phyloP scores from a whole-genome alignment of 2,797 vertebrate species.

The Simalia tracyae region DNA sequence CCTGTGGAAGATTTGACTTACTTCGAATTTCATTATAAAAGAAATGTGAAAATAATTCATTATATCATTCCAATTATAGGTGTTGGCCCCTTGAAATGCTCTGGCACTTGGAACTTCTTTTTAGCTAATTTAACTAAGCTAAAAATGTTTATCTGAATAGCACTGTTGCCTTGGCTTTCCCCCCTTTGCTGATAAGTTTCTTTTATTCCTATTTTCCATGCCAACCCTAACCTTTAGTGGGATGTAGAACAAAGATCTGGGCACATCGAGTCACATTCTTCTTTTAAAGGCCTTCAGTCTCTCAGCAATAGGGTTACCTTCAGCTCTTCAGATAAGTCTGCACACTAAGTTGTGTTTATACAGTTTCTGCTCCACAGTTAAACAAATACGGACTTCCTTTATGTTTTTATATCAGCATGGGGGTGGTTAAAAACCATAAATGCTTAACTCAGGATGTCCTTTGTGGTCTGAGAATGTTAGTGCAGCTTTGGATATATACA shows the following conservation, averaged over 20 bases:
- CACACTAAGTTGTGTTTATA: neutral
- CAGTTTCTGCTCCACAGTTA: conserved; percentile 17
- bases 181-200: conserved; percentile 21
- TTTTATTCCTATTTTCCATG: conserved; percentile 33
- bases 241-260: neutral
- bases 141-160: conserved; percentile 29
- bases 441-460: neutral
- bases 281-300: conserved; percentile 29
- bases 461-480: neutral
- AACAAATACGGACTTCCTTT: neutral
- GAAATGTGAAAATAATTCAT: neutral
- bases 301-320: neutral
- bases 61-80: neutral
- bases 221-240: neutral
- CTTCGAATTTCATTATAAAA: neutral
- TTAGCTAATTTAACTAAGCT: conserved; percentile 2
- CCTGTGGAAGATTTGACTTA: neutral
- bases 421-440: neutral
- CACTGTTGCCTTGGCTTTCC: conserved; percentile 30
- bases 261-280: conserved; percentile 2
- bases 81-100: neutral
- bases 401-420: neutral
- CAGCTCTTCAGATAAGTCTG: neutral
- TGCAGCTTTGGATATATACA: neutral
- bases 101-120: neutral